Conservation (phyloP, 2,888 invertebrate species). For the Dryomyza anilis region DNA sequence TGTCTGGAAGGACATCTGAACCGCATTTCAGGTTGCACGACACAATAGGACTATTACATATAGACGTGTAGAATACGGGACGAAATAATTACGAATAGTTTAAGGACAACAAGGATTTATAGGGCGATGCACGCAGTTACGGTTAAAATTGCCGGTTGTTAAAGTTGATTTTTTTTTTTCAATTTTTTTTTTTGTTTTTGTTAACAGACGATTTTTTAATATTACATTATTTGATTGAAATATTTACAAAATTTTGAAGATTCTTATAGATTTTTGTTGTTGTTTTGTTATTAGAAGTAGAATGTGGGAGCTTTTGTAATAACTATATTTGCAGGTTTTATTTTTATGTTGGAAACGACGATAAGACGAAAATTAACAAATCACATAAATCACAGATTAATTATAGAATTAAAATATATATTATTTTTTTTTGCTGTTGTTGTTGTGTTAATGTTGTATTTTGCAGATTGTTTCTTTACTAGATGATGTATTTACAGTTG, state of each 20-base stretch:
- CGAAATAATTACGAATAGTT: conserved; percentile 16
- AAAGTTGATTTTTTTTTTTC: not conserved
- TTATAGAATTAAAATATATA: conserved; percentile 34
- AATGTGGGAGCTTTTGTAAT: conserved; percentile 6
- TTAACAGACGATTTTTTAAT: too few species aligned
- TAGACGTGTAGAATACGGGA: not conserved
- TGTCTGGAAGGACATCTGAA: conserved; percentile 55
- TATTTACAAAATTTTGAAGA: conserved; percentile 12
- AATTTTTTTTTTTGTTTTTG: too few species aligned
- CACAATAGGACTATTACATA: conserved; percentile 31
- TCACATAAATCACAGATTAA: conserved; percentile 49
- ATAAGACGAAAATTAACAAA: conserved; percentile 36
- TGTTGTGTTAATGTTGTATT: not conserved
- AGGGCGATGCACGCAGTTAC: conserved; percentile 7
- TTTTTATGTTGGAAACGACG: conserved; percentile 9
- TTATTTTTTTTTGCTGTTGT: conserved; percentile 22
- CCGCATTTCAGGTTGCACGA: conserved; percentile 15
- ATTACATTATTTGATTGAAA: not conserved
- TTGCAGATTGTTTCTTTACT: conserved; percentile 27
- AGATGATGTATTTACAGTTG: conserved; percentile 17
- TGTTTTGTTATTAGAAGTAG: not conserved
- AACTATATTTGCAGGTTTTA: conserved; percentile 1
- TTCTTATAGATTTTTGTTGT: not conserved
- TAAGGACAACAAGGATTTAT: not conserved
- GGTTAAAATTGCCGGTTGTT: not conserved